Evolutionary conservation across 2,888 invertebrate species (phyloP).

Genomic region (Xestia sexstrigata): DNA sequence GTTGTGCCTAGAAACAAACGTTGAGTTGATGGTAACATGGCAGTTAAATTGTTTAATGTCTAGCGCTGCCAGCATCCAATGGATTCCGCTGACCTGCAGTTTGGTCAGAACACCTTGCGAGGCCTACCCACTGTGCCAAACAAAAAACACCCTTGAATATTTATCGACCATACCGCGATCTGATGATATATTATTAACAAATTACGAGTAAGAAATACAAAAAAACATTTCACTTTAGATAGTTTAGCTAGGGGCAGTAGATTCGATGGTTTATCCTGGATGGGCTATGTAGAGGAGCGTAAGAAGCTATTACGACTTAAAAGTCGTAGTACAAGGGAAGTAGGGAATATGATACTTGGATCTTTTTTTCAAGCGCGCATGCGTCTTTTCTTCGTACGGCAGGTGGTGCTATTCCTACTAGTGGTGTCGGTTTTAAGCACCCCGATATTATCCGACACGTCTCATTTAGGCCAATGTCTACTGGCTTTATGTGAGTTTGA

Average conservation of each 20-base stretch:
- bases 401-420: not conserved
- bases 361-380: not conserved
- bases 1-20: not conserved
- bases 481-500: not conserved
- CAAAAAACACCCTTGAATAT: constrained; percentile 1
- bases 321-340: not conserved
- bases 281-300: not conserved
- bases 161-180: not conserved
- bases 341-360: not conserved
- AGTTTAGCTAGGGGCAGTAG: not conserved
- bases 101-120: not conserved
- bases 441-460: not conserved
- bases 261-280: not conserved
- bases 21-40: not conserved
- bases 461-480: not conserved
- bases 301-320: not conserved
- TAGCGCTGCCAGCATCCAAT: not conserved
- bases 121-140: not conserved
- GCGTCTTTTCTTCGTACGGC: not conserved
- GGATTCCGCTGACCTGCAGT: not conserved
- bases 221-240: constrained; percentile 37
- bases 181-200: constrained; percentile 57
- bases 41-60: not conserved
- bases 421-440: not conserved
- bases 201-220: constrained; percentile 66